phyloP scores from a whole-genome alignment of 2,888 invertebrate genomes.

The Nomada fucata region DNA sequence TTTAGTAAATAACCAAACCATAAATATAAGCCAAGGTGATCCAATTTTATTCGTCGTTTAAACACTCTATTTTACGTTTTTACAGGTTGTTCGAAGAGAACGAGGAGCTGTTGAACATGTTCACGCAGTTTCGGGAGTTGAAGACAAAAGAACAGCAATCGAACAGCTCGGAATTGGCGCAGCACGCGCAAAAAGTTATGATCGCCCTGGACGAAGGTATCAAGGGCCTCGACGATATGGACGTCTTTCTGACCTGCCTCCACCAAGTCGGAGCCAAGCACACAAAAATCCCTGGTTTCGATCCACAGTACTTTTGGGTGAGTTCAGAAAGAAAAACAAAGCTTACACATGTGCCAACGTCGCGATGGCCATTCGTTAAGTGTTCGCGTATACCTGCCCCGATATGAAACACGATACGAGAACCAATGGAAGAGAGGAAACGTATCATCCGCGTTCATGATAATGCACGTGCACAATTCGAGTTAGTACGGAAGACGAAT shows the following conservation, averaged over 20 bases:
- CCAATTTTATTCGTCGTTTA: background rate
- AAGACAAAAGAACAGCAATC: slow-evolving; percentile 92
- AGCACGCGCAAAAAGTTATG: slow-evolving; percentile 96
- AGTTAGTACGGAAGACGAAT: no score
- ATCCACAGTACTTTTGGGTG: slow-evolving; percentile 95
- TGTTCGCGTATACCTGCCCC: no score
- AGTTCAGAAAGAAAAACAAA: background rate
- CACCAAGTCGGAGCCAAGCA: slow-evolving; percentile 94
- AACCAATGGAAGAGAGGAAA: no score
- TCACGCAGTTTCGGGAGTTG: slow-evolving; percentile 92
- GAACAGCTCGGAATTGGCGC: slow-evolving; percentile 92
- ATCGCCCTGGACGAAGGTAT: slow-evolving; percentile 95
- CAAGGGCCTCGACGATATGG: slow-evolving; percentile 93
- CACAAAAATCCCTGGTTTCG: slow-evolving; percentile 93
- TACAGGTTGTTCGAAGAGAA: slow-evolving; percentile 95
- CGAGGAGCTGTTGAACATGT: slow-evolving; percentile 90
- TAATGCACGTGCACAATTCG: no score
- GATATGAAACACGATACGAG: no score
- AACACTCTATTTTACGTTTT: slow-evolving; percentile 58
- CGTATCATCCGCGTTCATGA: no score
- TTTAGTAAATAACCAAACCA: no score
- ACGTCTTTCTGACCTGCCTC: slow-evolving; percentile 92
- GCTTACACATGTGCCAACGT: background rate
- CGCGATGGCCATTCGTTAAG: no score
- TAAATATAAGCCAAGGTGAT: no score